These are phyloP conservation scores for Stichopus chloronotus DNA, from an alignment of 35 echinoderm and acorn worm genomes.

Conservation along the genomic window DNA sequence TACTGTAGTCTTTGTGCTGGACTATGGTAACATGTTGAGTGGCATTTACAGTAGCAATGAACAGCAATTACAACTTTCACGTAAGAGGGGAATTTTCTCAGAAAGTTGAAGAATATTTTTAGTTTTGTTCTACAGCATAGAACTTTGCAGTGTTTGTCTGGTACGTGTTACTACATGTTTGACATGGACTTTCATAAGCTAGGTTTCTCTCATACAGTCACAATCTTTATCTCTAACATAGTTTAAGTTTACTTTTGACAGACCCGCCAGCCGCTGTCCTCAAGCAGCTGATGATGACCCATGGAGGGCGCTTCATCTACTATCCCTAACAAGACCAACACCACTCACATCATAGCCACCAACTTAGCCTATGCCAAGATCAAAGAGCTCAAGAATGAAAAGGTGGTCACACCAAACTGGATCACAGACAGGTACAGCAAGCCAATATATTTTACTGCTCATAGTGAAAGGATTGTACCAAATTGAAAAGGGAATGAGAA, in stretches of 20 bases:
- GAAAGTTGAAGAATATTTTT: too few species aligned
- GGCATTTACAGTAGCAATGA: too few species aligned
- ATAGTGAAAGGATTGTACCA: neutral
- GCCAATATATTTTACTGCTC: neutral
- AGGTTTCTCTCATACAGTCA: too few species aligned
- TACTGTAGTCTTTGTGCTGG: too few species aligned
- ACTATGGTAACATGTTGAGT: too few species aligned
- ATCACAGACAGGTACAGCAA: constrained; percentile 86
- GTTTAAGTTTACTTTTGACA: neutral
- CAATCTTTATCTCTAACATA: too few species aligned
- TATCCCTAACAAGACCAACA: constrained; percentile 87
- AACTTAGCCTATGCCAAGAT: constrained; percentile 91
- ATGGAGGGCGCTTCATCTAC: constrained; percentile 78
- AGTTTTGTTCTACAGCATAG: too few species aligned
- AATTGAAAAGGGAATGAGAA: constrained; percentile 79
- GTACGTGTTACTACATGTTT: too few species aligned
- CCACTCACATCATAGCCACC: constrained; percentile 93
- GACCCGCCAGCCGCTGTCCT: constrained; percentile 90
- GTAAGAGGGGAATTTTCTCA: too few species aligned
- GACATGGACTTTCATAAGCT: too few species aligned
- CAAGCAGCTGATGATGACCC: constrained; percentile 91
- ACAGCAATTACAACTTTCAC: too few species aligned
- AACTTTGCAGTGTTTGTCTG: too few species aligned
- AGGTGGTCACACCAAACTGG: constrained; percentile 93
- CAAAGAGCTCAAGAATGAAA: constrained; percentile 84